phyloP scores from a whole-genome alignment of 2,888 invertebrate species.

The Xanthostigma xanthostigma region DNA sequence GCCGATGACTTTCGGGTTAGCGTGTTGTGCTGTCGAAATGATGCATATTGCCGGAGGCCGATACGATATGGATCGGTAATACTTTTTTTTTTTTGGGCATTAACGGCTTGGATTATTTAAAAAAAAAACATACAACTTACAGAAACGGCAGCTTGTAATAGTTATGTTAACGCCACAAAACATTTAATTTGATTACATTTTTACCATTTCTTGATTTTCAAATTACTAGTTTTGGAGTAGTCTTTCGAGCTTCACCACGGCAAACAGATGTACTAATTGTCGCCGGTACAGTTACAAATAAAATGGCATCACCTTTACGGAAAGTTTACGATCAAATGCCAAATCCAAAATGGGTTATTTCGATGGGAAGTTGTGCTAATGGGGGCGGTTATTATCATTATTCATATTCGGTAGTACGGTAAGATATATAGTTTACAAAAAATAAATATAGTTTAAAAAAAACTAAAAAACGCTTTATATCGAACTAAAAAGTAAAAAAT shows the following conservation, averaged over 20 bases:
- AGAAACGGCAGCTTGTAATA: too few species aligned
- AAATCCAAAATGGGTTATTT: conserved; percentile 55
- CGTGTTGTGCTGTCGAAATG: conserved; percentile 54
- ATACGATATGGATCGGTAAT: conserved; percentile 49
- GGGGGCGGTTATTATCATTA: conserved; percentile 68
- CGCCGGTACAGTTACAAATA: conserved; percentile 50
- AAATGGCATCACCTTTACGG: conserved; percentile 51
- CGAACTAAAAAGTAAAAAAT: too few species aligned
- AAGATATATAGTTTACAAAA: not conserved
- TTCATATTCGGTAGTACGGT: conserved; percentile 51
- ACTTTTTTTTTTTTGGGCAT: not conserved
- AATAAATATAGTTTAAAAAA: too few species aligned
- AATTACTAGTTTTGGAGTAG: conserved; percentile 33
- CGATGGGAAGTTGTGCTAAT: conserved; percentile 66
- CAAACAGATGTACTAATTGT: conserved; percentile 50
- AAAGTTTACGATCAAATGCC: conserved; percentile 49
- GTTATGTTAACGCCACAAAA: too few species aligned
- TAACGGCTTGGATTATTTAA: too few species aligned
- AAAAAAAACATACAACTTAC: too few species aligned
- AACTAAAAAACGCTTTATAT: too few species aligned
- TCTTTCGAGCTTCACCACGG: conserved; percentile 45
- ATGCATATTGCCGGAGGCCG: conserved; percentile 52
- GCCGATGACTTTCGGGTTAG: conserved; percentile 55
- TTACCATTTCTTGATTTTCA: not conserved
- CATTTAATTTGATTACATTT: not conserved